Conservation (phyloP, 2,113 vertebrate species). For the Eulacestoma nigropectus region DNA sequence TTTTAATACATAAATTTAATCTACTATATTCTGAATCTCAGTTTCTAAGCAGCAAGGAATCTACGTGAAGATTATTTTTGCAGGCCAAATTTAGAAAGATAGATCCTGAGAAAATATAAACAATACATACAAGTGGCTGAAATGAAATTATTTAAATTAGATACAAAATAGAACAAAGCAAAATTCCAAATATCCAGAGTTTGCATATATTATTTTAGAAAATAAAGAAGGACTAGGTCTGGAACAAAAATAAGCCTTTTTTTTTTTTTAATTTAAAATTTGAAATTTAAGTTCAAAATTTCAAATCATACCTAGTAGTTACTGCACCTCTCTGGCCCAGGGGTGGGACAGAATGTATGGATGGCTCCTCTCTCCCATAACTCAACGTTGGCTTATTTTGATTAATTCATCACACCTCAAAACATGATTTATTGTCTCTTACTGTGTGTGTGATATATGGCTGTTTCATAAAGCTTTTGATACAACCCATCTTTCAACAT, state of each 20-base stretch:
- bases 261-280: neutral
- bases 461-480: constrained; percentile 9
- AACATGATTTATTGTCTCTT: constrained; percentile 4
- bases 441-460: neutral
- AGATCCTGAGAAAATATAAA: neutral
- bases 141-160: neutral
- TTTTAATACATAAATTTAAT: neutral
- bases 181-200: neutral
- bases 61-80: neutral
- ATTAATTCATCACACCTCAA: neutral
- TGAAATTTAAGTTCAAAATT: neutral
- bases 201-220: neutral
- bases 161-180: neutral
- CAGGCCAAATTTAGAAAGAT: neutral
- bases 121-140: neutral
- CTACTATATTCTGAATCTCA: neutral
- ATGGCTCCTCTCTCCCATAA: neutral
- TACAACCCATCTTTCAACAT: constrained; percentile 13
- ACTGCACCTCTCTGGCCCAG: neutral
- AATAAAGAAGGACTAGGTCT: neutral
- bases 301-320: neutral
- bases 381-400: neutral
- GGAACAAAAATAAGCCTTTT: neutral
- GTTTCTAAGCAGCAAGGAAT: neutral
- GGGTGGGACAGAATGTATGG: neutral